These are phyloP conservation scores for Chlorodrepanis virens DNA, from an alignment of 2,113 vertebrate genomes.

Conservation along the genomic window DNA sequence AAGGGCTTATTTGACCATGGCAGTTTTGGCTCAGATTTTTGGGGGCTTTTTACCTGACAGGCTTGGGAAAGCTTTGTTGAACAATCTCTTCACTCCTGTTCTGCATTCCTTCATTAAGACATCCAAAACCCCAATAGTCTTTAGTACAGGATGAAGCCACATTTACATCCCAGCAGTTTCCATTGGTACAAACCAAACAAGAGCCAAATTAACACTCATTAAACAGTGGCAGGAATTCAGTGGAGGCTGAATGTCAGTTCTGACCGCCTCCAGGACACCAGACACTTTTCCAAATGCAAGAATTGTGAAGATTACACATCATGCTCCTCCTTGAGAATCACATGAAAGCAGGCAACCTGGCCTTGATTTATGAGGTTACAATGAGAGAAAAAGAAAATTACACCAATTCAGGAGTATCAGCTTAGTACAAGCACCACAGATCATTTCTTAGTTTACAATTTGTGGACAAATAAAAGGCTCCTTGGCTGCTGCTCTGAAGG, in stretches of 20 bases:
- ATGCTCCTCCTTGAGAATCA: neutral
- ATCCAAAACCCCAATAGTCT: neutral
- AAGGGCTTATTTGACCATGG: no score
- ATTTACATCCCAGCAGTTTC: neutral
- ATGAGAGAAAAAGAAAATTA: neutral
- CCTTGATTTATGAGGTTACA: neutral
- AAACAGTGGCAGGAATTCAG: neutral
- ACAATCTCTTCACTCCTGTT: neutral
- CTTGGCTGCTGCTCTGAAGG: neutral
- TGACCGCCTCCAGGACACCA: neutral
- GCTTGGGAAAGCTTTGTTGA: neutral
- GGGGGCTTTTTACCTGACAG: neutral
- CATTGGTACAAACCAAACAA: neutral
- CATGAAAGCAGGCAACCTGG: neutral
- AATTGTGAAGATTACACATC: neutral
- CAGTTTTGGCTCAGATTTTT: neutral
- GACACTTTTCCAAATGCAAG: neutral
- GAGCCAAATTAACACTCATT: neutral
- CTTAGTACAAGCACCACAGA: neutral
- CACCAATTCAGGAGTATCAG: neutral
- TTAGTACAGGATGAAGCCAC: neutral
- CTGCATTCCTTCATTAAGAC: neutral
- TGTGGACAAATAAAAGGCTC: neutral
- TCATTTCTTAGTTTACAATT: neutral
- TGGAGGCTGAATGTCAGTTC: neutral